Conservation (phyloP, 2,113 vertebrate species). For the Larimichthys polyactis region DNA sequence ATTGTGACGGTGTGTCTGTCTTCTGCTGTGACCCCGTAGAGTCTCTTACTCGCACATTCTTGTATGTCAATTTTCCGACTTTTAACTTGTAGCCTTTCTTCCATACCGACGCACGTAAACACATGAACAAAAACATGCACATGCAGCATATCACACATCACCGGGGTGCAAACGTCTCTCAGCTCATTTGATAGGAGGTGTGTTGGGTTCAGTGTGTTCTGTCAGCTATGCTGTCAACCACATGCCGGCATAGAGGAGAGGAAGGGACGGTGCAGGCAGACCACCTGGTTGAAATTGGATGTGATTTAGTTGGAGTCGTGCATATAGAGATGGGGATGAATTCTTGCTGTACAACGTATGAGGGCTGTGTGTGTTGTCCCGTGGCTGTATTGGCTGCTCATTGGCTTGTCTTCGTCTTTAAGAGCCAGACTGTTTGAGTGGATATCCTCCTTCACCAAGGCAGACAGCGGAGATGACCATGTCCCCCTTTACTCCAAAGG, state of each 20-base stretch:
- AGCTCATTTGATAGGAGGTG: conserved; percentile 67
- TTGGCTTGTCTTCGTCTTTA: conserved; percentile 76
- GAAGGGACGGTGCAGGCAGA: conserved; percentile 6
- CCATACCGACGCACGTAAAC: conserved; percentile 14
- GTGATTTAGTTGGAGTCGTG: not conserved
- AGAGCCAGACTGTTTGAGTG: conserved; percentile 89
- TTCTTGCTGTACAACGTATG: conserved; percentile 5
- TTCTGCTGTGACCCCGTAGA: conserved; percentile 36
- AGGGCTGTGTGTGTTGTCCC: conserved; percentile 40
- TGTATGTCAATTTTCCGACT: not conserved
- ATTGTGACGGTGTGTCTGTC: conserved; percentile 30
- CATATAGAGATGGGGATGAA: not conserved
- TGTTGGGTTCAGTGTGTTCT: conserved; percentile 42
- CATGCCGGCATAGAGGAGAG: conserved; percentile 25
- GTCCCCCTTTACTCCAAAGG: conserved; percentile 84
- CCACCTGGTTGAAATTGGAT: not conserved
- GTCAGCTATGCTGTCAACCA: conserved; percentile 43
- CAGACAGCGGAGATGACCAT: conserved; percentile 85
- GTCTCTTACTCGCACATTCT: conserved; percentile 36
- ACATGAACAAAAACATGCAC: conserved; percentile 24
- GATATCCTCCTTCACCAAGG: conserved; percentile 89
- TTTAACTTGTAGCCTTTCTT: conserved; percentile 38
- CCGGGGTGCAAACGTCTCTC: conserved; percentile 39
- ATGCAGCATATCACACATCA: conserved; percentile 55
- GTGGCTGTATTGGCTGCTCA: conserved; percentile 65